These are phyloP conservation scores for Enteromius fasciolatus DNA, from an alignment of 2,797 vertebrate species.

Conservation along the genomic window DNA sequence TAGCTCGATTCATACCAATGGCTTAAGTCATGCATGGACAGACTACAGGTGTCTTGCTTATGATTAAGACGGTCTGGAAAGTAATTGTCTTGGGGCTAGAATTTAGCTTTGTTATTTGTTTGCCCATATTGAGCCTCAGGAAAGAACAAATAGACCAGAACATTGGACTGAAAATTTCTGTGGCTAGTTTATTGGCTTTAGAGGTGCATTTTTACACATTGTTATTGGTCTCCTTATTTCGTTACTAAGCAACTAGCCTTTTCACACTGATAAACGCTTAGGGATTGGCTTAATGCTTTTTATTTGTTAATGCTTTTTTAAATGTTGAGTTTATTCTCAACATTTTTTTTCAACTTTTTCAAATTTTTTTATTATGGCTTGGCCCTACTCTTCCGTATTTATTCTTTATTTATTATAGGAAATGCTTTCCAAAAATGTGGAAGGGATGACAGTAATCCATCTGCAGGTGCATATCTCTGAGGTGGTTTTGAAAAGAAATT, in stretches of 20 bases:
- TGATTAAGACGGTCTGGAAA: neutral
- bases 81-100: neutral
- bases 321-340: neutral
- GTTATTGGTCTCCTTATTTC: neutral
- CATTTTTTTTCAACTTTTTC: too few species aligned
- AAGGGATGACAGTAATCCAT: too few species aligned
- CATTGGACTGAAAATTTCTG: slow-evolving; percentile 8
- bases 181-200: slow-evolving; percentile 10
- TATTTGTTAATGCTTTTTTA: too few species aligned
- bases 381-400: too few species aligned
- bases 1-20: neutral
- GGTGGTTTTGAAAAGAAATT: too few species aligned
- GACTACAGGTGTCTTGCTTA: neutral
- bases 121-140: neutral
- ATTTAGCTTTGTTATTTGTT: slow-evolving; percentile 10
- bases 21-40: neutral
- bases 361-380: too few species aligned
- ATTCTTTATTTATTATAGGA: too few species aligned
- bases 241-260: slow-evolving; percentile 35
- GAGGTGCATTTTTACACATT: slow-evolving; percentile 13
- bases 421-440: too few species aligned
- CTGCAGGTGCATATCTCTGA: too few species aligned
- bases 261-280: slow-evolving; percentile 9
- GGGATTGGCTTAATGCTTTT: neutral
- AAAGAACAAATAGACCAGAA: neutral